Evolutionary conservation across 53 echinoderm and acorn worm species (phyloP).

Genomic region (Astropecten irregularis): DNA sequence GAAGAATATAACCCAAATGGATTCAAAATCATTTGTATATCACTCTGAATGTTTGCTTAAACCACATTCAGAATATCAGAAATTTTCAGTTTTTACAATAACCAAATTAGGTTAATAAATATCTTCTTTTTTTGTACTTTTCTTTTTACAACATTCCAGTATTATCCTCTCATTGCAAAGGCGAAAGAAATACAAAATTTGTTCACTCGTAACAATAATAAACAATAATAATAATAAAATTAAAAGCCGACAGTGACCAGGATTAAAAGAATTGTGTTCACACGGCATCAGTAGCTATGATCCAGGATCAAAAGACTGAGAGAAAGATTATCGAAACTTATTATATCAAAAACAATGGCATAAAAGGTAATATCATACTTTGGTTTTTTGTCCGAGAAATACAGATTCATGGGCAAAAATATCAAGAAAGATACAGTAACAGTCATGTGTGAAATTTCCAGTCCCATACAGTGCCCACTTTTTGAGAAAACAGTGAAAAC

Average conservation of each 20-base stretch:
- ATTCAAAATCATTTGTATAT: no score
- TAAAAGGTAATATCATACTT: neutral
- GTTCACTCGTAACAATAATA: constrained; percentile 24
- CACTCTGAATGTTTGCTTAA: no score
- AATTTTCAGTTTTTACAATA: no score
- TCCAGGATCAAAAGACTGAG: neutral
- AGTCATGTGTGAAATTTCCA: no score
- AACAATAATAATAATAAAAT: constrained; percentile 8
- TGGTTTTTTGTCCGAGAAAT: no score
- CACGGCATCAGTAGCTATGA: constrained; percentile 18
- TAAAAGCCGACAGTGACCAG: neutral
- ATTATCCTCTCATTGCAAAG: neutral
- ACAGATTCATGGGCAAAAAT: no score
- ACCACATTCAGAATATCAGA: no score
- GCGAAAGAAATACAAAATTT: constrained; percentile 42
- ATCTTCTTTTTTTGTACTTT: neutral
- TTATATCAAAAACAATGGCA: neutral
- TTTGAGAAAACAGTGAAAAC: no score
- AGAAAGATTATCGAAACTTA: neutral
- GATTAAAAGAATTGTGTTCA: neutral
- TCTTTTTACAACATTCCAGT: constrained; percentile 20
- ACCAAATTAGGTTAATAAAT: no score
- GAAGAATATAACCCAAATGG: no score
- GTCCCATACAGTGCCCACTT: no score
- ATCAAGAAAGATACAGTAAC: no score